Evolutionary conservation across 2,113 vertebrate genomes (phyloP).

Genomic region (Hyaena hyaena): DNA sequence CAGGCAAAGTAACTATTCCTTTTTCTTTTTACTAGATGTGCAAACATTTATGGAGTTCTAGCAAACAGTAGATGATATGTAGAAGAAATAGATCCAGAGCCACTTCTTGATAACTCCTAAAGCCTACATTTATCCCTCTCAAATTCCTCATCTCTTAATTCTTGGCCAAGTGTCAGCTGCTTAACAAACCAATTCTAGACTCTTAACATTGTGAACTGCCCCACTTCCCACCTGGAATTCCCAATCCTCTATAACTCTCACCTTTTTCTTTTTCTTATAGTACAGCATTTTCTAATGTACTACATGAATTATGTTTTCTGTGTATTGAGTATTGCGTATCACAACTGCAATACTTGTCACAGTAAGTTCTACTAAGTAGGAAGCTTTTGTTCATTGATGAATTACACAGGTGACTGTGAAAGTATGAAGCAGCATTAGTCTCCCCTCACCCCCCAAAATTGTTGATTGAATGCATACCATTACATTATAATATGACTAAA

Average conservation of each 20-base stretch:
- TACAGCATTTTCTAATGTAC: neutral
- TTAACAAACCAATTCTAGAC: neutral
- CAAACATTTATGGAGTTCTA: neutral
- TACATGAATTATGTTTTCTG: neutral
- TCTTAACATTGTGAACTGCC: neutral
- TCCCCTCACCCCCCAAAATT: neutral
- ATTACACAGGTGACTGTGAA: neutral
- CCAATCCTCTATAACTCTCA: neutral
- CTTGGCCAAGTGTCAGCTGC: neutral
- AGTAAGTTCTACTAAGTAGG: neutral
- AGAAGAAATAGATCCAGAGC: neutral
- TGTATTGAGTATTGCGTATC: neutral
- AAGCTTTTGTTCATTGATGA: neutral
- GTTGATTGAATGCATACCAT: neutral
- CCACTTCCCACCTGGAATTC: neutral
- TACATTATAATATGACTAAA: neutral
- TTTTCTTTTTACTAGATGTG: neutral
- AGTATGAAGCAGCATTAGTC: neutral
- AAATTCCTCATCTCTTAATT: neutral
- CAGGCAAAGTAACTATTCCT: neutral
- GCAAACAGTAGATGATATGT: neutral
- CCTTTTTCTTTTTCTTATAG: neutral
- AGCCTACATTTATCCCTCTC: neutral
- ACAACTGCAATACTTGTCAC: neutral
- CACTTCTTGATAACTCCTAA: neutral